Base-by-base conservation (phyloP, 2,797 vertebrate genomes). In the Sebastes taczanowskii region DNA sequence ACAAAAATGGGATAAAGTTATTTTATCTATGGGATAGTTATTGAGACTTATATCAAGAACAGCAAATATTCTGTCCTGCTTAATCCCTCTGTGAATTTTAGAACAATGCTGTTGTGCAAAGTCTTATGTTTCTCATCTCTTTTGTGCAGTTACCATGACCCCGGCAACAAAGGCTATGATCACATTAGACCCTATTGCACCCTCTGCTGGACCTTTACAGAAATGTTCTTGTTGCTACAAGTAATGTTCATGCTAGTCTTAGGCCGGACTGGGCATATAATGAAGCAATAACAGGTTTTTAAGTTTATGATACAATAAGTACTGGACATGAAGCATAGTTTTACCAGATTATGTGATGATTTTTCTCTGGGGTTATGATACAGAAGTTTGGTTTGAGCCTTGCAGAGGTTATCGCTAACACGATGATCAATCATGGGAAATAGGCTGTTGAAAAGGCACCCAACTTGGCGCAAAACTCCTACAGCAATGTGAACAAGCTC, bases 201-300 rank as follows among this genome's bases (percentile, higher is more conserved):
- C 95, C 94, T 95, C 96, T 96, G 93, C 93, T 96, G 96, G 96
- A 82, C 25, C 62, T 74, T 49, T 60, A 52, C 4, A 16, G 49
- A 66, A 80, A 89, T 64, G 2, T 60, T 75, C 32, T 55, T 68
- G 29, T 65, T 67, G 20, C 1, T 30, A 2, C 2, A 56, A 55
- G 14, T 38, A 10, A 8, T 13, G 1, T 59, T 67, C 34, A 46
- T 60, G 59, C 27, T 58, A 29, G 72, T 64, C 30, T 80, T 35
- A 55, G 64, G 46, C 68, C 1, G 2, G 20, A 46, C 71, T 58
- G 18, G 3, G 1, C 11, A 9, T 58, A 18, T 11, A 42, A 46
- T 74, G 18, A 18, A 22, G 29, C 52, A 81, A 11, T 16, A 61
- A 77, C 34, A 59, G 20, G 10, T 76, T 22, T 53, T 20, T 58